phyloP scores from a whole-genome alignment of 2,113 vertebrate species.

The Anoura caudifer region DNA sequence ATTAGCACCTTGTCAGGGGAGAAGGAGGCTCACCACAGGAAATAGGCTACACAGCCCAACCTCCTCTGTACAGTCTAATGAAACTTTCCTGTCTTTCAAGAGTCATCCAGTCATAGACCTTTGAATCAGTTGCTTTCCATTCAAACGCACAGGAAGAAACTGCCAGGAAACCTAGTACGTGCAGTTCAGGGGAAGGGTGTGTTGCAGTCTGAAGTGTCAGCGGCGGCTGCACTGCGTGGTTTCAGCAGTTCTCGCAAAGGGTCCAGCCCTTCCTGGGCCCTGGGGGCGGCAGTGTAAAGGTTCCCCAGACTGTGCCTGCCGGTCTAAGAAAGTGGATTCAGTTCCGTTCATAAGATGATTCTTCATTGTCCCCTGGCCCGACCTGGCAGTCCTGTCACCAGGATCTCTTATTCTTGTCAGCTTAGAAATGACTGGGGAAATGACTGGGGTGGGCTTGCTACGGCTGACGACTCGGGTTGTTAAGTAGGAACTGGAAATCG shows the following conservation, averaged over 20 bases:
- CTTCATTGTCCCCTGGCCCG: not conserved
- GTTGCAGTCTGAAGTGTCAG: not conserved
- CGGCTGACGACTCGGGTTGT: not conserved
- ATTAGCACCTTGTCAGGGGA: not conserved
- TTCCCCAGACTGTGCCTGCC: not conserved
- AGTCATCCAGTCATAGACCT: accelerated
- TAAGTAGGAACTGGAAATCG: not conserved
- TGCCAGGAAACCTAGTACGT: accelerated
- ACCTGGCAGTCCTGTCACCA: not conserved
- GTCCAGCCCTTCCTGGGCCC: not conserved
- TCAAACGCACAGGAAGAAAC: not conserved
- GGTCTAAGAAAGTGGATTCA: not conserved
- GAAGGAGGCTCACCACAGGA: not conserved
- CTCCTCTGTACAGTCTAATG: not conserved
- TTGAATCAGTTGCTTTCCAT: not conserved
- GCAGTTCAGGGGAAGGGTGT: accelerated
- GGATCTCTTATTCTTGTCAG: not conserved
- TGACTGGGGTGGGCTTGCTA: not conserved
- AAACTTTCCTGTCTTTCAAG: not conserved
- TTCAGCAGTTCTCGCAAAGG: not conserved
- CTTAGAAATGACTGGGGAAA: not conserved
- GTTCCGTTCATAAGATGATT: not conserved
- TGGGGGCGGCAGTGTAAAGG: not conserved
- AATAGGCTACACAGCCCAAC: not conserved
- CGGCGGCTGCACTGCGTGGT: not conserved